Evolutionary conservation across 2,797 vertebrate genomes (phyloP).

Genomic region (Notamacropus eugenii): DNA sequence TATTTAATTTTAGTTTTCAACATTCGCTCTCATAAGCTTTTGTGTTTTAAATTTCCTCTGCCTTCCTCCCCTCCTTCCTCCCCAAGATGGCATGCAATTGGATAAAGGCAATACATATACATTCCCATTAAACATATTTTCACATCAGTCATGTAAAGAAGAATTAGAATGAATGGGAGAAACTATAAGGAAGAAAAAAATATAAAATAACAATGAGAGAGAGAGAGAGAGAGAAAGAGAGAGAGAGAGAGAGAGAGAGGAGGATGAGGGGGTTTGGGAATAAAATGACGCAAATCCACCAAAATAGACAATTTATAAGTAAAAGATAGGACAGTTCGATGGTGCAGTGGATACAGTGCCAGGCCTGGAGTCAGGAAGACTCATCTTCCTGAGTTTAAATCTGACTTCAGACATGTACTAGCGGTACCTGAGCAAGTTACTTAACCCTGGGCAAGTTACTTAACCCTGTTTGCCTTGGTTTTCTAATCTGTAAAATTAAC

Average conservation of each 20-base stretch:
- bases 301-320: neutral
- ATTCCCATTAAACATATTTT: too few relatives aligned
- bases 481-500: neutral
- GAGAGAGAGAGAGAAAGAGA: neutral
- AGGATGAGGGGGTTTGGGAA: neutral
- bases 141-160: too few relatives aligned
- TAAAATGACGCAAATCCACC: neutral
- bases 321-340: neutral
- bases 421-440: neutral
- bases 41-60: too few relatives aligned
- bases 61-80: too few relatives aligned
- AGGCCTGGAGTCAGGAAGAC: neutral
- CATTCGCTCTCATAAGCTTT: too few relatives aligned
- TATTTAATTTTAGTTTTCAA: too few relatives aligned
- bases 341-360: neutral
- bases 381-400: neutral
- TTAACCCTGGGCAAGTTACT: neutral
- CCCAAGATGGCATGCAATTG: too few relatives aligned
- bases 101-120: too few relatives aligned
- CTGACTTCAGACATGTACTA: neutral
- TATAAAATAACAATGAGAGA: too few relatives aligned
- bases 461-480: neutral
- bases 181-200: too few relatives aligned
- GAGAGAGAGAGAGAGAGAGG: fast-evolving
- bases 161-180: too few relatives aligned